Evolutionary conservation across 2,888 invertebrate species (phyloP), one percentile per base, ranked within the genome.

Genomic region (Thumatha senex): DNA sequence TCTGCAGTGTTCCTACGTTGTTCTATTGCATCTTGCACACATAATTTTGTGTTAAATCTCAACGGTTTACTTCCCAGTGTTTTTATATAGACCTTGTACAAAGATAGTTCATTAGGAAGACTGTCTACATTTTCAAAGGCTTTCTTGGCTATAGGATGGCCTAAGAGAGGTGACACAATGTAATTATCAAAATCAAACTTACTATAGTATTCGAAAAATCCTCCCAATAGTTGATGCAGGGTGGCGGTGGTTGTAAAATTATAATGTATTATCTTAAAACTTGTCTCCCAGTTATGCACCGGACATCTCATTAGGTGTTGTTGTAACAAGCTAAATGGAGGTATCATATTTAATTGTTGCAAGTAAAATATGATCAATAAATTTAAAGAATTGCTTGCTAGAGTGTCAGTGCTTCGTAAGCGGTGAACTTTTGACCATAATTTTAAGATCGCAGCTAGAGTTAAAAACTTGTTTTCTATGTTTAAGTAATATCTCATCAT

Each of bases 81-180:
- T 8, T 7, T 49, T 18, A 56, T 24, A n/a, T 47, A 48, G 0
- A 18, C 35, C 34, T 61, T 51, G 40, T 54, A 54, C 9, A 48
- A 42, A 24, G 39, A 24, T 18, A 54, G 49, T 40, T 58, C 54
- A n/a, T 45, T 24, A 4, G 68, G 51, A 7, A 68, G 39, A 2
- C 38, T 47, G 1, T 51, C 35, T 0, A 51, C 18, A 13, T 45
- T 12, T 7, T 24, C 7, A 12, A 58, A 58, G 3, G 36, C 14
- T 5, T 11, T 45, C 33, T 42, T 58, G 5, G 8, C 33, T 31
- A 58, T 42, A n/a, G 58, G 42, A 24, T 52, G 49, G 0, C 76
- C 77, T 4, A 67, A 45, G 41, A 66, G 76, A 0, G 73, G 65
- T 0, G 68, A 71, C 2, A 63, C 42, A n/a, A 64, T 48, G 24